phyloP scores from a whole-genome alignment of 2,113 vertebrate genomes.

The Hippocampus abdominalis region DNA sequence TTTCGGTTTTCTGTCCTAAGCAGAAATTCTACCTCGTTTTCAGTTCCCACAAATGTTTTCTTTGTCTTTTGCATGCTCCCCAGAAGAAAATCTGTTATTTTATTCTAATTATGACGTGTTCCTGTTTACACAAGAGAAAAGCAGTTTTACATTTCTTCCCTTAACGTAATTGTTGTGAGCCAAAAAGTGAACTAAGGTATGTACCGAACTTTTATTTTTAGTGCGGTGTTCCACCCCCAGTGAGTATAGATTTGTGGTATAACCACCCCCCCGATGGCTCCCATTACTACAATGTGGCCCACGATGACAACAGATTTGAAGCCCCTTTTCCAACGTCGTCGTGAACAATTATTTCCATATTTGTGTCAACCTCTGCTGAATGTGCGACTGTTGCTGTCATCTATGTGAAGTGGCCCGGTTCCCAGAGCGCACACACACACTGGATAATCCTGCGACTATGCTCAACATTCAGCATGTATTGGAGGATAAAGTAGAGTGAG shows the following conservation, averaged over 20 bases:
- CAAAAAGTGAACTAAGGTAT: background rate
- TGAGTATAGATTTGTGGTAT: too few relatives aligned
- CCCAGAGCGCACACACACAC: constrained; percentile 26
- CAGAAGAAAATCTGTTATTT: too few relatives aligned
- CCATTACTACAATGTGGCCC: background rate
- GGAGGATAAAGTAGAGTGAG: background rate
- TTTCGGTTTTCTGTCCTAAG: too few relatives aligned
- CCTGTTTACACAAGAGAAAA: too few relatives aligned
- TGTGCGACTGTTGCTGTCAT: background rate
- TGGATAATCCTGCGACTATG: constrained; percentile 36
- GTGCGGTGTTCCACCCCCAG: too few relatives aligned
- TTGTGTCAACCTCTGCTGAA: background rate
- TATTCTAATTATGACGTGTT: too few relatives aligned
- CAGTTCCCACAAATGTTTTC: too few relatives aligned
- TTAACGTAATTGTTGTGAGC: background rate
- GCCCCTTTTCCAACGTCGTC: background rate
- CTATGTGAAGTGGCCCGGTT: constrained; percentile 16
- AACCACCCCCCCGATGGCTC: background rate
- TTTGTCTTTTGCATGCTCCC: background rate
- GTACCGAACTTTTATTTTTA: too few relatives aligned
- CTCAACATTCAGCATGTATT: constrained; percentile 13
- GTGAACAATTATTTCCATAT: background rate
- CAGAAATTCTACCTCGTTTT: too few relatives aligned
- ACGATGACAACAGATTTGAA: background rate
- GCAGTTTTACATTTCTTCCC: background rate